phyloP scores from a whole-genome alignment of 2,797 vertebrate species.

The Loriculus beryllinus region DNA sequence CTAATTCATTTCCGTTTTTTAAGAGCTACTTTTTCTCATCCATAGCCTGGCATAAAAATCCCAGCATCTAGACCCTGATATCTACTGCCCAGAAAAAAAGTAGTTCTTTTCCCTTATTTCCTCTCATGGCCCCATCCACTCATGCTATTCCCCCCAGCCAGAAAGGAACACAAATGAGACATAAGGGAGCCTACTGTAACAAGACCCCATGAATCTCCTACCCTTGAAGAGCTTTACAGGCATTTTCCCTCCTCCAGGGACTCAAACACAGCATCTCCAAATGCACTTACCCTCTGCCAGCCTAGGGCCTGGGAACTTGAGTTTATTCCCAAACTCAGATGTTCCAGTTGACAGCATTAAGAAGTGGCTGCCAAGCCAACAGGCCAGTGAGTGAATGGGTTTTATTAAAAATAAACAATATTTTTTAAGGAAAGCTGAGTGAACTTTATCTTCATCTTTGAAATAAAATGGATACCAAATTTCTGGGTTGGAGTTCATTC shows the following conservation, averaged over 20 bases:
- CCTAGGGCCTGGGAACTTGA: conserved; percentile 70
- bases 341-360: conserved; percentile 58
- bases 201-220: conserved; percentile 19
- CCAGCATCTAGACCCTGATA: not conserved
- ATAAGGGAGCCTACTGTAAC: not conserved
- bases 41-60: not conserved
- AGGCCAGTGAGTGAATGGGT: not conserved
- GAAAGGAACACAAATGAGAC: conserved; percentile 17
- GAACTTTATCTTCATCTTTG: not conserved
- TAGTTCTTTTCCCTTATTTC: not conserved
- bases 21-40: not conserved
- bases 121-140: not conserved
- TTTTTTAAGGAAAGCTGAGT: not conserved
- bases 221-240: not conserved
- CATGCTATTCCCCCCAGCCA: not conserved
- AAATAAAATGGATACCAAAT: not conserved
- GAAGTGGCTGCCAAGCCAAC: conserved; percentile 56
- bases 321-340: conserved; percentile 65
- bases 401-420: conserved; percentile 41
- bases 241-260: conserved; percentile 37
- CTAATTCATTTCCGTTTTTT: not conserved
- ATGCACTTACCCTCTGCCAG: conserved; percentile 62
- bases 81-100: not conserved
- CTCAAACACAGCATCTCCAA: conserved; percentile 28
- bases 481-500: not conserved